Base-by-base conservation (phyloP, 2,113 vertebrate species). In the Oenanthe melanoleuca region DNA sequence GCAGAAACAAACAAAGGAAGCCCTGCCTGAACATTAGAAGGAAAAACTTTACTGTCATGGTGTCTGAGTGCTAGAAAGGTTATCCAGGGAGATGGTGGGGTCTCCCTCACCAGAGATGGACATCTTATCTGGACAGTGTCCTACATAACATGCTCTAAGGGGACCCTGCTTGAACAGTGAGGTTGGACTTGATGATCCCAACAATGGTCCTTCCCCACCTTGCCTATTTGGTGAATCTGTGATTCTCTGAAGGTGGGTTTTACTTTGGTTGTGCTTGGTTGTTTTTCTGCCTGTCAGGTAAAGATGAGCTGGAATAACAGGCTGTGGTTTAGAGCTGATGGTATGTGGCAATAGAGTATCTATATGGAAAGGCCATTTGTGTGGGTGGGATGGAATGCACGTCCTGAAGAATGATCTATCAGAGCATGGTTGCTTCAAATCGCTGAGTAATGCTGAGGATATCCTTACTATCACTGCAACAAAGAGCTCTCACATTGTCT, bases 331-430 rank as follows among this genome's bases (percentile, higher is more conserved):
- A 31, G 25, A 49, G 17, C 37, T 63, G 61, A 16, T 42, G 37
- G 13, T 14, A 2, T 38, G 6, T 29, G 31, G 40, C 2, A 21
- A 3, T 42, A 3, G 5, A 37, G 25, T 17, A 4, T 34, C 22
- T 14, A 0, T 22, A 8, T 21, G 82, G 47, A 31, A 88, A 63
- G 52, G 52, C 45, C 26, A 38, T 2, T 45, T 59, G 34, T 52
- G 69, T 64, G 47, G 53, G 47, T 59, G 71, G 49, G 12, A 20
- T 28, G n/a, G 66, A 75, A 40, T 1, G 0, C 21, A 70, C 37
- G 22, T 40, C n/a, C 16, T 4, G 5, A 22, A 29, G 45, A 60
- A 11, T 0, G 3, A 56, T 59, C 47, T 70, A 0, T 72, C 53
- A 37, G 23, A 66, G 50, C 11, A 29, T 22, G 59, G 56, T 44